These are phyloP conservation scores for Oncorhynchus clarkii DNA, from an alignment of 2,113 vertebrate species.

Conservation along the genomic window DNA sequence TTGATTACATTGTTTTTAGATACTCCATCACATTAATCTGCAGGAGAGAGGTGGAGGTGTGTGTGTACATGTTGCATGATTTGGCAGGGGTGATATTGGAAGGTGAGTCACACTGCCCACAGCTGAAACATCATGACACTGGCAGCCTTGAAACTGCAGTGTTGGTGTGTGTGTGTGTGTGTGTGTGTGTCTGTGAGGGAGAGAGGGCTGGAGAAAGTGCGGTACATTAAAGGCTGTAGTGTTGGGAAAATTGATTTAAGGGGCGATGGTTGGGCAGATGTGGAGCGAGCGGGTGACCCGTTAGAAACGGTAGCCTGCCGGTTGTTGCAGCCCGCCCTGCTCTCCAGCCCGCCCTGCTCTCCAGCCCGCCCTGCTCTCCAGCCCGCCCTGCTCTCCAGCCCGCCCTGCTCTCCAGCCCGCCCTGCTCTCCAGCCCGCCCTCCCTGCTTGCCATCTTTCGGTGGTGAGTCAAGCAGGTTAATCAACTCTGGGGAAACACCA, in stretches of 20 bases:
- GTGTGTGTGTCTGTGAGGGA: background rate
- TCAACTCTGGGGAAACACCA: slow-evolving; percentile 56
- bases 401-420: too few species aligned
- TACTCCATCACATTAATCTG: slow-evolving; percentile 47
- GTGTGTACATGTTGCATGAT: background rate
- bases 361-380: background rate
- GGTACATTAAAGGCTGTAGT: background rate
- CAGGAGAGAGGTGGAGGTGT: background rate
- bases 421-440: background rate
- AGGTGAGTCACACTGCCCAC: slow-evolving; percentile 1
- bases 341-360: background rate
- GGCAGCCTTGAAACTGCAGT: background rate
- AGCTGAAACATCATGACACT: background rate
- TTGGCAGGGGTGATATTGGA: background rate
- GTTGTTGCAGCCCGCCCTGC: background rate
- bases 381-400: background rate
- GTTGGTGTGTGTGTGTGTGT: too few species aligned
- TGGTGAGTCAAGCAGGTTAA: slow-evolving; percentile 22
- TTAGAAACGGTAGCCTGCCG: slow-evolving; percentile 1
- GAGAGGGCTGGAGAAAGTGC: background rate
- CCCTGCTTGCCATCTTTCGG: background rate
- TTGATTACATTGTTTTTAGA: slow-evolving; percentile 46
- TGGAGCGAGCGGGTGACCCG: background rate
- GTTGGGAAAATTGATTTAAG: background rate
- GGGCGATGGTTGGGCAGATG: background rate